Conservation (phyloP, 1,140 invertebrate genomes). For the Amyelois transitella region DNA sequence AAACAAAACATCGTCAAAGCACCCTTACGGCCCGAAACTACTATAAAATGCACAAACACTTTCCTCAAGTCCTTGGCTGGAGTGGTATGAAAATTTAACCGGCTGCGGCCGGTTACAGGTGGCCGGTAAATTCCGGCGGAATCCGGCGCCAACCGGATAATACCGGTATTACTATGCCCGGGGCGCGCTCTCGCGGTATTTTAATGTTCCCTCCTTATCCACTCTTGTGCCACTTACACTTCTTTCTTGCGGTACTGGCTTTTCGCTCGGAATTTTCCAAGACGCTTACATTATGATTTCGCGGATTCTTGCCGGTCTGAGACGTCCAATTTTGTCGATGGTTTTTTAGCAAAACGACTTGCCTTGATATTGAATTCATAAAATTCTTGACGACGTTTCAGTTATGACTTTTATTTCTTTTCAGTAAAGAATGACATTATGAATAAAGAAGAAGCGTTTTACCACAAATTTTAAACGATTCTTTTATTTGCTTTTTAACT, state of each 20-base stretch:
- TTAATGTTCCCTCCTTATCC: neutral
- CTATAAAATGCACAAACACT: conserved; percentile 34
- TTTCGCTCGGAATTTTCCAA: neutral
- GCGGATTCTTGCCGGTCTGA: neutral
- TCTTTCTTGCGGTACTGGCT: neutral
- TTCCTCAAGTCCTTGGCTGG: conserved; percentile 15
- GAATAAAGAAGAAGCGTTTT: too few relatives aligned
- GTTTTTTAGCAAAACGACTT: neutral
- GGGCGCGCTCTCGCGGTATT: neutral
- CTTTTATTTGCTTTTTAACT: too few relatives aligned
- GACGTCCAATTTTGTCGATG: neutral
- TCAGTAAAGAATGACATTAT: too few relatives aligned
- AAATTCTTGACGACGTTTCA: neutral
- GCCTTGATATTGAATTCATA: neutral
- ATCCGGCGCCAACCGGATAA: conserved; percentile 26
- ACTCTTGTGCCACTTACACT: neutral
- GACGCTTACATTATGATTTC: neutral
- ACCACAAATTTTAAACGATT: too few relatives aligned
- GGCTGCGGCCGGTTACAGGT: conserved; percentile 35
- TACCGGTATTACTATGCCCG: conserved; percentile 16
- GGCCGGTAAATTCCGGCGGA: conserved; percentile 36
- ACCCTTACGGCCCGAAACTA: neutral
- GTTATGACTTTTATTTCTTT: too few relatives aligned
- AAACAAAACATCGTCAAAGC: neutral
- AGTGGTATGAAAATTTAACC: conserved; percentile 32